These are phyloP conservation scores for Eciton burchellii DNA, from an alignment of 1,140 invertebrate species.

Conservation along the genomic window DNA sequence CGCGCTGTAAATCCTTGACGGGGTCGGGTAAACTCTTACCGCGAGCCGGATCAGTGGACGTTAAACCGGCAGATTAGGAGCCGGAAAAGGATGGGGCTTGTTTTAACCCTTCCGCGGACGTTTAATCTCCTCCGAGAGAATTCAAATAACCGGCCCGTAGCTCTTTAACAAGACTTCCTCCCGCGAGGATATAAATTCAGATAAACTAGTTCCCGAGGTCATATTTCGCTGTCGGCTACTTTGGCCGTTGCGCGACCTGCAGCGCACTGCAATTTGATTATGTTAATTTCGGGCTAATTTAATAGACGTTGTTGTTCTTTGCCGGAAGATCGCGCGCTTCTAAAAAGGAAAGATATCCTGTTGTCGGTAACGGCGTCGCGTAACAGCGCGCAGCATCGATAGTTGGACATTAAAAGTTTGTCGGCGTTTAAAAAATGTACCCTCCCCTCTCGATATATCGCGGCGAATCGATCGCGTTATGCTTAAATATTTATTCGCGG, in stretches of 20 bases:
- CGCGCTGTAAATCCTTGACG: slow-evolving; percentile 44
- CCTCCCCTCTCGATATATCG: slow-evolving; percentile 18
- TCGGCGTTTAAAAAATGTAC: slow-evolving; percentile 20
- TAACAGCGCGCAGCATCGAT: slow-evolving; percentile 45
- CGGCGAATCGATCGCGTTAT: slow-evolving; percentile 37
- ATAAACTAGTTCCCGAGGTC: slow-evolving; percentile 33
- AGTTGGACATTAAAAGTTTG: slow-evolving; percentile 51
- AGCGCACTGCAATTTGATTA: slow-evolving; percentile 54
- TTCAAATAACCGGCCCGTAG: slow-evolving; percentile 51
- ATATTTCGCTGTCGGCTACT: slow-evolving; percentile 22
- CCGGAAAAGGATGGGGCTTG: slow-evolving; percentile 48
- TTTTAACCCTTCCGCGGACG: slow-evolving; percentile 44
- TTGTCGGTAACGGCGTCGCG: background rate
- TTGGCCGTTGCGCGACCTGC: slow-evolving; percentile 18
- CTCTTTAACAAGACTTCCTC: slow-evolving; percentile 37
- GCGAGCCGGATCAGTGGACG: slow-evolving; percentile 34
- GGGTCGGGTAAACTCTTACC: slow-evolving; percentile 47
- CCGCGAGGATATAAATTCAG: slow-evolving; percentile 57
- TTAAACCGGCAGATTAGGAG: slow-evolving; percentile 36
- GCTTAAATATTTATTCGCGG: slow-evolving; percentile 59
- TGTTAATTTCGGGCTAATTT: slow-evolving; percentile 48
- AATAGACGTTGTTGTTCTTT: background rate
- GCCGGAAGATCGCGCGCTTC: slow-evolving; percentile 21
- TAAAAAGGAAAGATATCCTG: slow-evolving; percentile 25
- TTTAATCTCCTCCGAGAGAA: slow-evolving; percentile 57